Evolutionary conservation across 2,113 vertebrate genomes (phyloP), one percentile per base, ranked within the genome.

Genomic region (Nerophis lumbriciformis): DNA sequence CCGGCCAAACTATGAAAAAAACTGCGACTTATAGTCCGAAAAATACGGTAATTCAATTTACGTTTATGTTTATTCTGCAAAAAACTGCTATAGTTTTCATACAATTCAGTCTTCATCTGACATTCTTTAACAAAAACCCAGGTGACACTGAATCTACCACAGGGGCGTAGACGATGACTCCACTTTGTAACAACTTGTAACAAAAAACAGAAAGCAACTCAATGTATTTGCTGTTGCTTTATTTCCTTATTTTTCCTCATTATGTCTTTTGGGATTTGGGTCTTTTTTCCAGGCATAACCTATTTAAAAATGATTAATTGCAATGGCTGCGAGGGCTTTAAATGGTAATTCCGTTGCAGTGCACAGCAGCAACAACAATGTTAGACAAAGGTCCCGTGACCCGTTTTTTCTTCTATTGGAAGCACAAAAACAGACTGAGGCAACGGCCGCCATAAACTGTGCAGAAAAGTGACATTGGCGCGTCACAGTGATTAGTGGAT

Each of bases 401-500:
- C 37, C 66, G 19, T 47, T 71, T 60, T 37, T 66, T 74, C 42
- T 59, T 72, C 60, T 74, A 59, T 76, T 72, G 59, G 68, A 76
- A 66, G 65, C 45, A 67, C 63, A 65, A 61, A 48, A 48, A 71
- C 51, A 52, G 48, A 52, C 65, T 13, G 39, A 47, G 66, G 49
- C 66, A 60, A 71, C 48, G 53, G 60, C 28, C 47, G 48, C 11
- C 12, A 35, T 59, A 48, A 63, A 35, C 71, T 59, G 44, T 28
- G 53, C 62, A 62, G 49, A 63, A 72, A 69, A 69, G 48, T 53
- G 67, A 73, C 78, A 73, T 65, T 73, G 72, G 52, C 70, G 72
- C 61, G 67, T 53, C 58, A 39, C 70, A 67, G 57, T 58, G 61
- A 19, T 71, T 79, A 78, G 64, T 75, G 62, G 78, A 65, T 66